phyloP scores from a whole-genome alignment of 1,140 invertebrate genomes.

The Cepaea nemoralis region DNA sequence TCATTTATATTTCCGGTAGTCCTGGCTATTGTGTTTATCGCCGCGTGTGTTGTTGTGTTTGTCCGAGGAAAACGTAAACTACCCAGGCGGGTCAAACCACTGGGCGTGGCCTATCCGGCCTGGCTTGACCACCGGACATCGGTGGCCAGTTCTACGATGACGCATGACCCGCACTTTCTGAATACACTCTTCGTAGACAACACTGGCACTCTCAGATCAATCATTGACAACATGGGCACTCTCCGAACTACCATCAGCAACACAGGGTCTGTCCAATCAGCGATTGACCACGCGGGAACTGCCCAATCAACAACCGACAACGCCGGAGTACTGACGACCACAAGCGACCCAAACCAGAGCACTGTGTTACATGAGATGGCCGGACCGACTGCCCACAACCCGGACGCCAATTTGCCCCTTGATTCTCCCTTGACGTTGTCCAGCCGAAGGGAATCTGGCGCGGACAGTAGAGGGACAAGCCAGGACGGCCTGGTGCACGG shows the following conservation, averaged over 20 bases:
- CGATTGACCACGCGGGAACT: too few relatives aligned
- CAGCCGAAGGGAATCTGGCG: not conserved
- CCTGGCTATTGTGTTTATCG: slow-evolving; percentile 9
- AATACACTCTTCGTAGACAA: slow-evolving; percentile 1
- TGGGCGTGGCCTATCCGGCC: not conserved
- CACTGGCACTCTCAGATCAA: not conserved
- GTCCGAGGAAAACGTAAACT: not conserved
- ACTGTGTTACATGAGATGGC: not conserved
- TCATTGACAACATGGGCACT: not conserved
- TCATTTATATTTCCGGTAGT: slow-evolving; percentile 26
- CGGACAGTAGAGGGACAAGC: not conserved
- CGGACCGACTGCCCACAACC: not conserved
- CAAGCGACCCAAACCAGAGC: not conserved
- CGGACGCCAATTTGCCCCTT: not conserved
- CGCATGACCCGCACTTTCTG: slow-evolving; percentile 1
- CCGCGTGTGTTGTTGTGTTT: slow-evolving; percentile 3
- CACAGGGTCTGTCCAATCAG: not conserved
- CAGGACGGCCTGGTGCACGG: not conserved
- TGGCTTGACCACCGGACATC: slow-evolving; percentile 25
- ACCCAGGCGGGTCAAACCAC: not conserved
- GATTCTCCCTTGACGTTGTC: not conserved
- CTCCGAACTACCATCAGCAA: not conserved
- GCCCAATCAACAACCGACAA: too few relatives aligned
- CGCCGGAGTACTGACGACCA: not conserved
- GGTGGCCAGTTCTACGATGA: not conserved